Evolutionary conservation across 1,140 invertebrate species (phyloP), one percentile per base, ranked within the genome.

Genomic region (Oryctes rhinoceros): DNA sequence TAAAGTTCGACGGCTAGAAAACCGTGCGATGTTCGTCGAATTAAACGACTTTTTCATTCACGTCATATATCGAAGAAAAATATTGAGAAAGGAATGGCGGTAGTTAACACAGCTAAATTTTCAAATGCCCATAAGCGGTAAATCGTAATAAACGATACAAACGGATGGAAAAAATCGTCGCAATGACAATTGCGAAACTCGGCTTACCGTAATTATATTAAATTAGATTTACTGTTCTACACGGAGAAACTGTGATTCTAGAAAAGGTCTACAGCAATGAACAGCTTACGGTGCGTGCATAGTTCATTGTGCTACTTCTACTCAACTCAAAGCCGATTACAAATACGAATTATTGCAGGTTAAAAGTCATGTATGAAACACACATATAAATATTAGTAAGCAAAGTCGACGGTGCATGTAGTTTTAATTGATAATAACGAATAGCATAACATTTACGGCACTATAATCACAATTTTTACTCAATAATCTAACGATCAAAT

Each of bases 181-280:
- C 65, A 24, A 71, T 37, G 65, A 71, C 65, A 71, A 71, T 71
- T 71, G 35, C 24, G 13, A 71, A 71, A 71, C 65, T 71, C 65
- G 65, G 24, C 10, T 9, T 35, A 71, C 5, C 24, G 65, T 24
- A 71, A 71, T 71, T 71, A 71, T 71, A 71, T 20, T 71, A 71
- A 71, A 71, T 71, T 71, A 71, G 65, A 71, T 71, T 71, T 71
- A 71, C 65, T 71, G 65, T 71, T 71, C 65, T 10, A 71, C 24
- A 24, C 20, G 65, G 65, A 35, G 65, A 71, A 71, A 71, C 65
- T 71, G 65, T 71, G 65, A 71, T 71, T 71, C 24, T 71, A 71
- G 24, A 24, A 71, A 71, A 71, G 65, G 65, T 71, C 65, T 71
- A 24, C 20, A 24, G 35, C 65, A 71, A 37, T 4, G 13, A 35